Conservation (phyloP, 1,140 invertebrate genomes). For the Drosophila triauraria region DNA sequence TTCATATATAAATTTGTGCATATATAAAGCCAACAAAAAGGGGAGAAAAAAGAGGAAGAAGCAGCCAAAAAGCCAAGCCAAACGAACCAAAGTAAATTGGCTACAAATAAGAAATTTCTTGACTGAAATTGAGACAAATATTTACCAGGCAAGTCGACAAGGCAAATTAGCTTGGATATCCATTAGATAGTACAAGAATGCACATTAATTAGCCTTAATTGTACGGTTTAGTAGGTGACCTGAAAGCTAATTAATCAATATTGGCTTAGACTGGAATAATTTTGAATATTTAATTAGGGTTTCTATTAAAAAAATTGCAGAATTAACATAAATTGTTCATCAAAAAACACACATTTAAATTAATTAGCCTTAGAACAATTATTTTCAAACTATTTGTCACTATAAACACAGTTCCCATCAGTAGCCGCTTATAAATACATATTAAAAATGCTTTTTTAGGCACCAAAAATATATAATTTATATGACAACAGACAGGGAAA, state of each 20-base stretch:
- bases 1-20: constrained; percentile 16
- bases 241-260: neutral
- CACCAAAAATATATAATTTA: constrained; percentile 3
- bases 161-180: neutral
- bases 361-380: neutral
- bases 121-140: constrained; percentile 21
- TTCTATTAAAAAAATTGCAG: neutral
- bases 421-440: neutral
- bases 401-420: neutral
- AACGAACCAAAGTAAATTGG: constrained; percentile 49
- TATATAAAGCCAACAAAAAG: constrained; percentile 8
- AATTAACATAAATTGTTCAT: neutral
- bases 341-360: neutral
- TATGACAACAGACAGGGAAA: neutral
- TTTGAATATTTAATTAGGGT: neutral
- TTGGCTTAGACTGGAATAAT: neutral
- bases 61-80: constrained; percentile 23
- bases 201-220: neutral
- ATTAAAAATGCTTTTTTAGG: neutral
- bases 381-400: neutral
- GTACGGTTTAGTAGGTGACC: neutral
- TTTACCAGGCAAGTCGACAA: constrained; percentile 4
- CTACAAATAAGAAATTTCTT: constrained; percentile 25
- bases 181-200: neutral
- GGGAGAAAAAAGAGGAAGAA: constrained; percentile 3